A percentile compares a stretch with the other conserved stretches of the same genome.
These are phyloP conservation scores for Rosalia funebris DNA, from an alignment of 2,888 invertebrate species.

Conservation along the genomic window DNA sequence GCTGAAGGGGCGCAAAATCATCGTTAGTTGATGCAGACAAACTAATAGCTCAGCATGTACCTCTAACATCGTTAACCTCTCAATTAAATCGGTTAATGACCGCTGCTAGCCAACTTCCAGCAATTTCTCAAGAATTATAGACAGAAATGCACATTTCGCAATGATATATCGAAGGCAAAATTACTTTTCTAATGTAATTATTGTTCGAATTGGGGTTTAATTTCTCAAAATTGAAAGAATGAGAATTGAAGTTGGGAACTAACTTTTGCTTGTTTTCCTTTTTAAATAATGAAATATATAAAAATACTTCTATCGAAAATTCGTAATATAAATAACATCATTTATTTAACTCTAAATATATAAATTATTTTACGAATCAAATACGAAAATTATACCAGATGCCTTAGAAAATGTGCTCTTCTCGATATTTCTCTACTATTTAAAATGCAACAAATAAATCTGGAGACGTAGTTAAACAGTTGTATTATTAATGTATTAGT, in stretches of 20 bases:
- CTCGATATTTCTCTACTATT: too few species aligned
- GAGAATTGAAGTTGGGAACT: background rate
- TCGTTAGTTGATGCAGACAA: conserved; percentile 24
- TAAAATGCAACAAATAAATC: too few species aligned
- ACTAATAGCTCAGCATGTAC: conserved; percentile 30
- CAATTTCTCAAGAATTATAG: conserved; percentile 41
- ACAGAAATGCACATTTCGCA: conserved; percentile 28
- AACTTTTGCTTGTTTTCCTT: too few species aligned
- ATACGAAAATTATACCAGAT: too few species aligned
- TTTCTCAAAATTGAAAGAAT: background rate
- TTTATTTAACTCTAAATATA: too few species aligned
- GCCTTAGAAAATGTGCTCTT: too few species aligned
- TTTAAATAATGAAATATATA: too few species aligned
- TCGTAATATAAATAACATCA: too few species aligned
- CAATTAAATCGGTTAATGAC: conserved; percentile 43
- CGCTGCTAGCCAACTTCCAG: conserved; percentile 37
- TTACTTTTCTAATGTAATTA: conserved; percentile 27
- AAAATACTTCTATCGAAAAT: too few species aligned
- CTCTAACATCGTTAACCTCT: conserved; percentile 41
- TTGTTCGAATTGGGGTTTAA: conserved; percentile 19
- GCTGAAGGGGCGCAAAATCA: conserved; percentile 30
- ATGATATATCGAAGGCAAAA: conserved; percentile 35
- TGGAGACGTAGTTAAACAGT: too few species aligned
- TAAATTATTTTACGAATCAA: too few species aligned
- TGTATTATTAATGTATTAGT: too few species aligned